Conservation (phyloP, 2,797 vertebrate genomes). For the Falco biarmicus region DNA sequence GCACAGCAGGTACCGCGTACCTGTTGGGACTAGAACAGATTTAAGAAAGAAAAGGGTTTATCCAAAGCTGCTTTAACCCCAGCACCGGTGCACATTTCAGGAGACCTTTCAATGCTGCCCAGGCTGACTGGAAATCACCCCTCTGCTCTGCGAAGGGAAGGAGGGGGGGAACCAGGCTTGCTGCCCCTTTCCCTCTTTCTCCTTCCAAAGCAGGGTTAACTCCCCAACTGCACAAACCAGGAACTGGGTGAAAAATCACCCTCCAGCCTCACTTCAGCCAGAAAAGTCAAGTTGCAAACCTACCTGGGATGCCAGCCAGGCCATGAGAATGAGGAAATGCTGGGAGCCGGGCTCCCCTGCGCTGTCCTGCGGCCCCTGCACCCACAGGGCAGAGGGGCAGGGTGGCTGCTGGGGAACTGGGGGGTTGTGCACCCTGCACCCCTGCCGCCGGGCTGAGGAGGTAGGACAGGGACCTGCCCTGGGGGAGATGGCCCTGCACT, state of each 20-base stretch:
- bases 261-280: background rate
- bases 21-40: conserved; percentile 31
- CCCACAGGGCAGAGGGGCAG: background rate
- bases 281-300: background rate
- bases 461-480: background rate
- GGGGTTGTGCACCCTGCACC: background rate
- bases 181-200: background rate
- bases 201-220: background rate
- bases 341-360: rapidly evolving
- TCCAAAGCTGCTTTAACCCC: conserved; percentile 39
- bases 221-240: background rate
- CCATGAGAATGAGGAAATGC: background rate
- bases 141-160: background rate
- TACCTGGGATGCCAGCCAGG: background rate
- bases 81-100: background rate
- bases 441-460: background rate
- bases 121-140: background rate
- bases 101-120: background rate
- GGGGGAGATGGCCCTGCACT: rapidly evolving
- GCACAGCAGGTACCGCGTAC: background rate
- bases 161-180: background rate
- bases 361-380: rapidly evolving
- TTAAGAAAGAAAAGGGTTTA: conserved; percentile 49
- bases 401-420: rapidly evolving
- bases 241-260: background rate